Evolutionary conservation across 2,113 vertebrate genomes (phyloP), one percentile per base, ranked within the genome.

Genomic region (Puma concolor): DNA sequence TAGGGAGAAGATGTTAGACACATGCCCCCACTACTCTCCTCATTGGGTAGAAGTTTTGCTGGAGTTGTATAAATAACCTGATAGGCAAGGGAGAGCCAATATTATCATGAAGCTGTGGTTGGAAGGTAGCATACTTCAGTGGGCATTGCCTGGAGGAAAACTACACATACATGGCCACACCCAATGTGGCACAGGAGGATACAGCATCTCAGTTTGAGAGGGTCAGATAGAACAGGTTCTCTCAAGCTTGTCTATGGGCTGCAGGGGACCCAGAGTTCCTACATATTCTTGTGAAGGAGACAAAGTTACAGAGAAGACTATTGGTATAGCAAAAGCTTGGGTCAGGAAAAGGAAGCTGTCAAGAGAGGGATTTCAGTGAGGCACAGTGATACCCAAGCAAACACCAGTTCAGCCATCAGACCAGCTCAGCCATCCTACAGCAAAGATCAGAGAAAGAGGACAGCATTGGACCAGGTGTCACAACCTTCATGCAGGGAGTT

Each of bases 121-220:
- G 67, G 29, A 71, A 74, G 31, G 33, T 5, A 44, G 50, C 27
- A 7, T 33, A 6, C 11, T 57, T 67, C 23, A 21, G 1, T 74
- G 48, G 50, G 19, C 69, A 19, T 4, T 48, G 16, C 5, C 69
- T 91, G 25, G 23, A 31, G 33, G 50, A n/a, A 81, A 36, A 19
- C 2, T 64, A 21, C 16, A 11, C 4, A 41, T 44, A 21, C 29
- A 5, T 4, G 31, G 50, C n/a, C 71, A 83, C 4, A 23, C 16
- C 14, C 17, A 38, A 2, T 2, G 81, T 23, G 50, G 36, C 25
- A 1, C 13, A 54, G 60, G 4, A 12, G 5, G 0, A 23, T 5
- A 3, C 16, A 57, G 50, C 10, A n/a, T 83, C 86, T 33, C 17
- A 36, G 44, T 23, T 19, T 54, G 8, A 83, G 44, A 6, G 7